phyloP scores from a whole-genome alignment of 2,888 invertebrate species.

The Sepioteuthis lessoniana region DNA sequence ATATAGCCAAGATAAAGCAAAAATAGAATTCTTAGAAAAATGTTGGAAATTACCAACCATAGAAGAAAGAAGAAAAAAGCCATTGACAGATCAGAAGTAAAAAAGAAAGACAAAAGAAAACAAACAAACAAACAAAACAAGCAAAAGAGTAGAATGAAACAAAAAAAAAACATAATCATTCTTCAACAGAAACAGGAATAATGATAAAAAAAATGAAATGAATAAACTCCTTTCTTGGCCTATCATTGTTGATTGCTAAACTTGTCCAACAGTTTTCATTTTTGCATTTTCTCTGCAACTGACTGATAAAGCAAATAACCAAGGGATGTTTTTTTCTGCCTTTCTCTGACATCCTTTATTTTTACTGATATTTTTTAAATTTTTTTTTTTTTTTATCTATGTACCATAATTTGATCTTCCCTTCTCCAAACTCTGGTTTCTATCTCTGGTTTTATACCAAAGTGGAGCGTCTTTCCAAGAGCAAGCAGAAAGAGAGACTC shows the following conservation, averaged over 20 bases:
- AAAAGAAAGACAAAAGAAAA: neutral
- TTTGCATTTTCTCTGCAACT: conserved; percentile 21
- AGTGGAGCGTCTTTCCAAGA: neutral
- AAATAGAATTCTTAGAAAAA: conserved; percentile 18
- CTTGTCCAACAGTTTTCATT: conserved; percentile 19
- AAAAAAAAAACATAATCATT: neutral
- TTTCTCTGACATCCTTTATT: conserved; percentile 10
- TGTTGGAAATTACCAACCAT: conserved; percentile 33
- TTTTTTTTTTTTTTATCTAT: neutral
- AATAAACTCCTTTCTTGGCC: conserved; percentile 9
- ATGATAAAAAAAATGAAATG: neutral
- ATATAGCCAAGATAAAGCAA: conserved; percentile 33
- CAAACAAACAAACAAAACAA: too few relatives aligned
- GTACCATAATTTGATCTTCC: conserved; percentile 19
- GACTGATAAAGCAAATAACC: conserved; percentile 33
- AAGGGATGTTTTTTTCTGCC: conserved; percentile 5
- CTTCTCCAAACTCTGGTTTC: conserved; percentile 33
- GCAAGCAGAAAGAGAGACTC: neutral
- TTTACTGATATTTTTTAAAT: neutral
- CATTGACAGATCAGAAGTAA: neutral
- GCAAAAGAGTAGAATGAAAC: too few relatives aligned
- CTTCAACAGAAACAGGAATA: neutral
- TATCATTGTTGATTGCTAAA: conserved; percentile 33
- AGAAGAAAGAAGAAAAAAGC: neutral
- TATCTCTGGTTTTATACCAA: conserved; percentile 33